Base-by-base conservation (phyloP, 2,888 invertebrate genomes). In the Tetramorium bicarinatum region DNA sequence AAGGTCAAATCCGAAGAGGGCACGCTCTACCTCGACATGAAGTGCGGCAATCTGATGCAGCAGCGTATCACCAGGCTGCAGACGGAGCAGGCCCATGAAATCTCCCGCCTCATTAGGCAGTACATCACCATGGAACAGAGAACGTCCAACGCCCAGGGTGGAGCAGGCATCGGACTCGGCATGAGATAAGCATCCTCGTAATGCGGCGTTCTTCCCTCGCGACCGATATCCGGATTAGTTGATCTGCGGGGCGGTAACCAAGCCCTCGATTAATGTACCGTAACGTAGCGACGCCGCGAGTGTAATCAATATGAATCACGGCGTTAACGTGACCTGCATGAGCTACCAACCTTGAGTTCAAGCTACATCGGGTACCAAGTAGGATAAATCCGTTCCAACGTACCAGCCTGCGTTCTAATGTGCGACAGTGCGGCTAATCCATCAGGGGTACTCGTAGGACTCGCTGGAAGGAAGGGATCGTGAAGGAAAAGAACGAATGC, bases 21-120 rank as follows among this genome's bases (percentile, higher is more conserved):
- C 87, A 97, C 98, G 1, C 96, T 99, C 85, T 99, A 97, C 95
- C 96, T 99, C 95, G 99, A 99, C 95, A 98, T 99, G 97, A 99
- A 99, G 95, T 98, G 99, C 93, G 99, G 99, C 49, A 99, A 99
- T 94, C 96, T 99, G 93, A 97, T 99, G 97, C 98, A 99, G 95
- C 99, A 99, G 95, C 97, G 98, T 90, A 98, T 99, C 92, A 98
- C 99, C 86, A 96, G 99, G 91, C 97, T 99, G 90, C 99, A 99
- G 95, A 99, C 99, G 0, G 99, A 99, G 95, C 98, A 99, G 95
- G 99, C 99, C 56, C 99, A 99, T 93, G 99, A 99, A 95, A 98
- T 99, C 92, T 98, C 99, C 71, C 97, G 99, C 89, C 96, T 99
- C 92, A 99, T 99, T 93, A 96, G 99, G 47, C 99, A 99, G 95